These are phyloP conservation scores for Florisuga fusca DNA, from an alignment of 2,797 vertebrate species.

Conservation along the genomic window DNA sequence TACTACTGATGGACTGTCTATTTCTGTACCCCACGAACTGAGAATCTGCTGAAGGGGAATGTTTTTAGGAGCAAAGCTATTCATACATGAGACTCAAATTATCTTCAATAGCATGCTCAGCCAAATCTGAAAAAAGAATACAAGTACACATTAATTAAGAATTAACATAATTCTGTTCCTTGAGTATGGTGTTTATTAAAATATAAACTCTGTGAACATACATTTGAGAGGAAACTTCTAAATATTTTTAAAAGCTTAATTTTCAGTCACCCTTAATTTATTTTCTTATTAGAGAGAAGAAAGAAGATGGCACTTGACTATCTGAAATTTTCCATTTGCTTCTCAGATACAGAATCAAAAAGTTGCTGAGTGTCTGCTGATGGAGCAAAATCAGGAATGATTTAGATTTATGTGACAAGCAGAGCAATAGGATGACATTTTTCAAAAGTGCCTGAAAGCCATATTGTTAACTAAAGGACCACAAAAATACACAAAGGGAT, in stretches of 20 bases:
- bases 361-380: constrained; percentile 31
- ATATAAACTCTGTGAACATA: constrained; percentile 22
- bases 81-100: constrained; percentile 49
- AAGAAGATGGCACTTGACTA: constrained; percentile 32
- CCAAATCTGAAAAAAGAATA: constrained; percentile 50
- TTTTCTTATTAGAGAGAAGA: constrained; percentile 37
- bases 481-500: neutral
- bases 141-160: constrained; percentile 68
- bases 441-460: neutral
- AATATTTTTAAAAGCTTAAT: constrained; percentile 62
- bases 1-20: neutral
- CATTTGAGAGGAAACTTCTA: constrained; percentile 32
- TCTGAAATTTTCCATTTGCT: constrained; percentile 41
- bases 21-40: neutral
- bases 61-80: constrained; percentile 62
- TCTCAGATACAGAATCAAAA: constrained; percentile 14
- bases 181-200: constrained; percentile 53
- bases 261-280: constrained; percentile 40
- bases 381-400: neutral
- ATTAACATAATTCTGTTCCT: constrained; percentile 67
- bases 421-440: neutral
- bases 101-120: constrained; percentile 47
- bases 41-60: constrained; percentile 20
- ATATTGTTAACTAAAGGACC: neutral
- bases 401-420: neutral